phyloP scores from a whole-genome alignment of 2,113 vertebrate species.

The Cepphus grylle region DNA sequence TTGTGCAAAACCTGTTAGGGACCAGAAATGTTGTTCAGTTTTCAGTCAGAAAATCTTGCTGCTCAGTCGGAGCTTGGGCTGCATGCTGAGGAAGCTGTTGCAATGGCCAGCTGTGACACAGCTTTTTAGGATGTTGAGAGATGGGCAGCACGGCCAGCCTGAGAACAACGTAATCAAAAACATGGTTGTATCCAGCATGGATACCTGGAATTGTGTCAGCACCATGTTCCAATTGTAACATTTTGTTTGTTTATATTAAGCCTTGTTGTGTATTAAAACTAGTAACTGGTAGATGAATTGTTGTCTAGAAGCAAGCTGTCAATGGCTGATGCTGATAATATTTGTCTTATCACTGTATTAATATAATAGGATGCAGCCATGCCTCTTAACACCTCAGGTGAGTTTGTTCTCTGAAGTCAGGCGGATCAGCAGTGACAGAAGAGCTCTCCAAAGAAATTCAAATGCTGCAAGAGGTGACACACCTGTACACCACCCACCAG shows the following conservation, averaged over 20 bases:
- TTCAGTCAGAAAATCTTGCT: not conserved
- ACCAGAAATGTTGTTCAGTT: not conserved
- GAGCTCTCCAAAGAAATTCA: not conserved
- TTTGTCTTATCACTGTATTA: not conserved
- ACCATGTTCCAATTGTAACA: not conserved
- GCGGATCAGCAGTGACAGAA: not conserved
- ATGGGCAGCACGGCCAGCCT: not conserved
- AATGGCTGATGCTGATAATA: not conserved
- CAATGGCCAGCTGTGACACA: rapidly evolving
- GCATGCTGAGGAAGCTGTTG: not conserved
- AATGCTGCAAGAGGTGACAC: not conserved
- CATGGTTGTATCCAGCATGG: not conserved
- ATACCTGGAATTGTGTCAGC: not conserved
- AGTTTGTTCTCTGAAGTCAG: not conserved
- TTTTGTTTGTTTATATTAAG: not conserved
- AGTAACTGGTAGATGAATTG: not conserved
- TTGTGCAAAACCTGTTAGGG: not conserved
- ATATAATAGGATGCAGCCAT: not conserved
- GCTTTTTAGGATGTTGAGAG: not conserved
- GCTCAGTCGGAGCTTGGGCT: not conserved
- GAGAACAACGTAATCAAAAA: not conserved
- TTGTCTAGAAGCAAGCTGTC: not conserved
- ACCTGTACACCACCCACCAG: not conserved
- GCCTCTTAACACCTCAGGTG: not conserved
- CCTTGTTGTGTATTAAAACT: not conserved